phyloP scores from a whole-genome alignment of 2,797 vertebrate genomes.

The Sternotherus odoratus region DNA sequence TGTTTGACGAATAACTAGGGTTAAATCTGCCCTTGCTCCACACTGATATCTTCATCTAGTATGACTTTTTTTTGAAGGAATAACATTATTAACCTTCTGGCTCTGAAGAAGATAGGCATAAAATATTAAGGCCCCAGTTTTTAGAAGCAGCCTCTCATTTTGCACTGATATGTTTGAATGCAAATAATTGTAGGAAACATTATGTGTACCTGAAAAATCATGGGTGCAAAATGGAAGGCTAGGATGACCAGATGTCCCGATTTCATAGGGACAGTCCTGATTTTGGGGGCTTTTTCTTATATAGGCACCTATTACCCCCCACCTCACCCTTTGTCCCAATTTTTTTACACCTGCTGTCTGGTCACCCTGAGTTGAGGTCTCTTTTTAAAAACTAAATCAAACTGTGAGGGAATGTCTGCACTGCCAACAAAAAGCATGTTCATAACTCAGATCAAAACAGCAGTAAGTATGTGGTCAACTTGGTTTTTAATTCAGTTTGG shows the following conservation, averaged over 20 bases:
- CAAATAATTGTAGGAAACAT: background rate
- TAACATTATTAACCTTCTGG: background rate
- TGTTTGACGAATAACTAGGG: background rate
- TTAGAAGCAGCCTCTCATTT: constrained; percentile 1
- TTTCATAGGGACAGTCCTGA: too few relatives aligned
- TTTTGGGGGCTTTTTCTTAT: too few relatives aligned
- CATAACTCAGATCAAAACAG: background rate
- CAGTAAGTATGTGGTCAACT: background rate
- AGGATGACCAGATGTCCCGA: too few relatives aligned
- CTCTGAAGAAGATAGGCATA: background rate
- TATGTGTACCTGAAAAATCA: background rate
- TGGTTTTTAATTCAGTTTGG: background rate
- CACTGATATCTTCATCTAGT: background rate
- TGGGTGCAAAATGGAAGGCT: background rate
- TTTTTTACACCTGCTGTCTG: too few relatives aligned
- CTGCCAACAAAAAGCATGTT: background rate
- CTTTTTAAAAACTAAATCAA: background rate
- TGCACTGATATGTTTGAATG: constrained; percentile 1
- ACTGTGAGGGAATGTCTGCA: background rate
- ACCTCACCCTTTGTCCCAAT: too few relatives aligned
- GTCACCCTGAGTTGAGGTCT: background rate
- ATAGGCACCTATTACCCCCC: too few relatives aligned
- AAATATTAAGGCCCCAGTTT: background rate
- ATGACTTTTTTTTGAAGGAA: background rate
- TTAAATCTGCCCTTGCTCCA: background rate